Conservation (phyloP, 2,888 invertebrate species). For the Drepanosiphum platanoidis region DNA sequence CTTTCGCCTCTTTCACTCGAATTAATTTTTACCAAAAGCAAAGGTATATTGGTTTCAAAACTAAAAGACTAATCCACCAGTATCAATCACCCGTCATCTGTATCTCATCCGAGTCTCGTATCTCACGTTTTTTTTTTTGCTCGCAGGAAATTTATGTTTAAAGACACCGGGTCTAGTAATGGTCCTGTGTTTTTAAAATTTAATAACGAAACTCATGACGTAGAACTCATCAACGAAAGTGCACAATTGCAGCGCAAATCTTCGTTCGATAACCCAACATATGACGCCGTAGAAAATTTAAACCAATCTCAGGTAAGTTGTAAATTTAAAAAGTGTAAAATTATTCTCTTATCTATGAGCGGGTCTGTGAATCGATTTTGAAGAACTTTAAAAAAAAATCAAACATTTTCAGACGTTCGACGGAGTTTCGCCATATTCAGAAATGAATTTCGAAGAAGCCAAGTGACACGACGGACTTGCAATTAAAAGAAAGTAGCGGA, state of each 20-base stretch:
- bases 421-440: not conserved
- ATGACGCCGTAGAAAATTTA: constrained; percentile 35
- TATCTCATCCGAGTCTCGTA: too few species aligned
- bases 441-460: not conserved
- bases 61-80: too few species aligned
- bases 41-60: too few species aligned
- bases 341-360: not conserved
- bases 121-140: not conserved
- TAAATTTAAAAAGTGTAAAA: not conserved
- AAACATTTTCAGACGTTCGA: constrained; percentile 12
- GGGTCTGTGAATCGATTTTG: not conserved
- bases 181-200: constrained; percentile 63
- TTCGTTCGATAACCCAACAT: constrained; percentile 49
- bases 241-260: constrained; percentile 31
- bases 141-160: not conserved
- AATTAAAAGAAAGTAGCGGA: constrained; percentile 6
- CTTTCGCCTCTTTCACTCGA: too few species aligned
- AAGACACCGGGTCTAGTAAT: not conserved
- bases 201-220: constrained; percentile 63
- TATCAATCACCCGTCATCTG: too few species aligned
- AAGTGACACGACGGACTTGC: not conserved
- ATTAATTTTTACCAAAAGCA: too few species aligned
- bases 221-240: constrained; percentile 60
- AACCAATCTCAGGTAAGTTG: not conserved
- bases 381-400: too few species aligned